These are phyloP conservation scores for Eupeodes corollae DNA, from an alignment of 1,140 invertebrate species.

Conservation along the genomic window DNA sequence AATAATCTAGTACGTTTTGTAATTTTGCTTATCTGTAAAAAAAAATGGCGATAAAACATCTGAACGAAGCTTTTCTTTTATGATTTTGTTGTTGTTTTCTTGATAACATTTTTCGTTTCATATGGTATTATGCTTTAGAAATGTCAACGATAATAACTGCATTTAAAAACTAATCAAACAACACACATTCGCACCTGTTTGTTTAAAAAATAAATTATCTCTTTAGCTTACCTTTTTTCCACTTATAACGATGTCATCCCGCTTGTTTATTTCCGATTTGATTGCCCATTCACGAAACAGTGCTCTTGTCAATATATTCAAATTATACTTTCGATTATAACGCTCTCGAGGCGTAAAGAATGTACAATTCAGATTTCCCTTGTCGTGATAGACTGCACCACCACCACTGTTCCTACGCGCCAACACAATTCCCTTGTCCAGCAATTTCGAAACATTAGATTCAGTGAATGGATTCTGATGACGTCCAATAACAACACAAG, in stretches of 20 bases:
- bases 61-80: too few relatives aligned
- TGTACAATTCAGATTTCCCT: slow-evolving; percentile 83
- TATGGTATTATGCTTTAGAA: too few relatives aligned
- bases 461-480: slow-evolving; percentile 97
- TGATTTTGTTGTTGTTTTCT: too few relatives aligned
- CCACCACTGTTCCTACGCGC: slow-evolving; percentile 91
- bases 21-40: too few relatives aligned
- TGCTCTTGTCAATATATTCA: slow-evolving; percentile 70
- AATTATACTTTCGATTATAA: slow-evolving; percentile 74
- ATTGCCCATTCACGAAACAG: slow-evolving; percentile 68
- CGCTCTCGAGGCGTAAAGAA: slow-evolving; percentile 71
- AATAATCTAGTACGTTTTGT: too few relatives aligned
- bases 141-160: too few relatives aligned
- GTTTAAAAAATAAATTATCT: too few relatives aligned
- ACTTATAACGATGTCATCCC: slow-evolving; percentile 73
- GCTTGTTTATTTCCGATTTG: slow-evolving; percentile 57
- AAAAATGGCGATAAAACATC: too few relatives aligned
- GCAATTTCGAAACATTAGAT: slow-evolving; percentile 57
- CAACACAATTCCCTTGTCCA: slow-evolving; percentile 53
- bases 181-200: too few relatives aligned
- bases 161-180: too few relatives aligned
- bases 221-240: slow-evolving; percentile 59
- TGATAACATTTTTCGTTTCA: too few relatives aligned
- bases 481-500: slow-evolving; percentile 87
- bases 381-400: slow-evolving; percentile 91